These are phyloP conservation scores for Ochropleura plecta DNA, from an alignment of 2,888 invertebrate genomes.

Conservation along the genomic window DNA sequence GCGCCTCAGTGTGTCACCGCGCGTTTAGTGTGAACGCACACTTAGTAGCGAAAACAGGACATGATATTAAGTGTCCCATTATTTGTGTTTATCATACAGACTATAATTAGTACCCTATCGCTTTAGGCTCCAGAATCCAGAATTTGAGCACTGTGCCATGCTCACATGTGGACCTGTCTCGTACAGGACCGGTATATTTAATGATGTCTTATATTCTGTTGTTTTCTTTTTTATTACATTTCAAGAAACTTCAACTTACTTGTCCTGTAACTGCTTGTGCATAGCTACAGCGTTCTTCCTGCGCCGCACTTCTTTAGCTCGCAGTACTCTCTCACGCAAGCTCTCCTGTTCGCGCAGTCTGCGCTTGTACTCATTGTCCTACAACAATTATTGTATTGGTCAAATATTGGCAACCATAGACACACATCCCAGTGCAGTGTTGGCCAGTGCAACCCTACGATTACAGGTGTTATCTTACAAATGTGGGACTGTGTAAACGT, in stretches of 20 bases:
- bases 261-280: constrained; percentile 75
- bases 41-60: not conserved
- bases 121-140: too few relatives aligned
- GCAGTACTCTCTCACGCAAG: constrained; percentile 82
- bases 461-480: too few relatives aligned
- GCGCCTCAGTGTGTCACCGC: too few relatives aligned
- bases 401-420: not conserved
- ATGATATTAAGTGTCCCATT: not conserved
- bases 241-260: constrained; percentile 56
- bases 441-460: too few relatives aligned
- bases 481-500: too few relatives aligned
- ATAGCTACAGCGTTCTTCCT: constrained; percentile 81
- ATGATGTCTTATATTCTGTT: too few relatives aligned
- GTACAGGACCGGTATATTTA: too few relatives aligned
- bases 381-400: constrained; percentile 5
- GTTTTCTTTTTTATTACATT: too few relatives aligned
- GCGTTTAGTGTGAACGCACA: too few relatives aligned
- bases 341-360: constrained; percentile 85
- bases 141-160: too few relatives aligned
- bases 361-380: constrained; percentile 86
- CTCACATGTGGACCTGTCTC: too few relatives aligned
- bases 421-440: not conserved
- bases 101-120: too few relatives aligned
- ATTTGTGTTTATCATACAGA: not conserved
- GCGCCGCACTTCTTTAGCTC: constrained; percentile 85